phyloP scores from a whole-genome alignment of 1,140 invertebrate genomes.

The Olivierus martensii region DNA sequence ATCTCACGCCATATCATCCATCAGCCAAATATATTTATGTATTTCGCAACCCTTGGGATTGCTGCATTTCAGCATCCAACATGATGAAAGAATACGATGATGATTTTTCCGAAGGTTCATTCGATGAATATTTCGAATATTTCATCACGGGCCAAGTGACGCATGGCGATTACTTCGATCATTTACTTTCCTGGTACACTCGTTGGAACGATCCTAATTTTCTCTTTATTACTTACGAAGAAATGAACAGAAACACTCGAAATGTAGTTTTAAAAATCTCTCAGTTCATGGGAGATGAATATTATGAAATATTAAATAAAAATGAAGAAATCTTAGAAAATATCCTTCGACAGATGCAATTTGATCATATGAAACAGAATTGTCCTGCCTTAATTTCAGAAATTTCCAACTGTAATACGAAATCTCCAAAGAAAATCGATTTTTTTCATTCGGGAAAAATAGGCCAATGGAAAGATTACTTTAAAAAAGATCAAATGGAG shows the following conservation, averaged over 20 bases:
- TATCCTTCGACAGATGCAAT: background rate
- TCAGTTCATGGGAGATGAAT: slow-evolving; percentile 27
- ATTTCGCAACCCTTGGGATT: background rate
- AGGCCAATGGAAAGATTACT: slow-evolving; percentile 35
- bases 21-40: slow-evolving; percentile 4
- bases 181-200: slow-evolving; percentile 8
- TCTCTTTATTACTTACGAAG: slow-evolving; percentile 12
- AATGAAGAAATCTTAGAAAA: slow-evolving; percentile 1
- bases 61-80: background rate
- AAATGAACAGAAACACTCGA: slow-evolving; percentile 6
- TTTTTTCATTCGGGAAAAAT: slow-evolving; percentile 34
- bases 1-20: background rate
- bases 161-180: slow-evolving; percentile 11
- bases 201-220: slow-evolving; percentile 6
- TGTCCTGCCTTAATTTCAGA: too few relatives aligned
- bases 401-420: too few relatives aligned
- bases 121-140: background rate
- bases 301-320: background rate
- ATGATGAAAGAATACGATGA: too few relatives aligned
- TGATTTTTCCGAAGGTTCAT: too few relatives aligned
- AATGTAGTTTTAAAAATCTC: background rate
- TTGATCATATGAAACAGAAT: background rate
- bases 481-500: slow-evolving; percentile 29
- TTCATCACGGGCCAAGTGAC: background rate
- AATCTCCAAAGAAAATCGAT: slow-evolving; percentile 4